Conservation (phyloP, 2,888 invertebrate species). For the Phortica magna region DNA sequence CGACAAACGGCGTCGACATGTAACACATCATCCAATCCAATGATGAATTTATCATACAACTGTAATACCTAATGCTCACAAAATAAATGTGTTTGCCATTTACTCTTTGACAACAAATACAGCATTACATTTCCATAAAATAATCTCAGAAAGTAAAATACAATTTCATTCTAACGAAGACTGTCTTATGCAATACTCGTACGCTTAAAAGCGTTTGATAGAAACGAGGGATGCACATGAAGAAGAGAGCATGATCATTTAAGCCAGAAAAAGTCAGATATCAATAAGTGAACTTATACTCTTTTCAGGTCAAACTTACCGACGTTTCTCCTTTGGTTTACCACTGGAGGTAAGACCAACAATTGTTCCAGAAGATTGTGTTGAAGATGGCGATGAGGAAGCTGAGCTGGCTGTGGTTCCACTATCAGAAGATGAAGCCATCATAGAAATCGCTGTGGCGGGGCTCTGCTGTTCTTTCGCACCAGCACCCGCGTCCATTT, state of each 20-base stretch:
- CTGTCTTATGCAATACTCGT: too few species aligned
- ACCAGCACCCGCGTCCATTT: conserved; percentile 65
- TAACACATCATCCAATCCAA: too few species aligned
- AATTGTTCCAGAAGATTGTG: conserved; percentile 40
- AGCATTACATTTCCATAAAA: too few species aligned
- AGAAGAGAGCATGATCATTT: conserved; percentile 57
- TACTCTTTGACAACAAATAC: too few species aligned
- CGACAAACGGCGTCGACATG: too few species aligned
- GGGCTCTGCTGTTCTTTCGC: conserved; percentile 57
- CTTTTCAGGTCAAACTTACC: conserved; percentile 78
- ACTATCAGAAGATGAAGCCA: neutral
- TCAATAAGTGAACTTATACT: neutral
- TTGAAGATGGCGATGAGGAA: conserved; percentile 46
- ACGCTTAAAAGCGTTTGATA: too few species aligned
- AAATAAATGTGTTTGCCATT: too few species aligned
- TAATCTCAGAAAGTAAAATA: too few species aligned
- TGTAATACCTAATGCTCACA: too few species aligned
- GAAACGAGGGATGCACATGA: neutral
- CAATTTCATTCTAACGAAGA: too few species aligned
- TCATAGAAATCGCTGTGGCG: conserved; percentile 28
- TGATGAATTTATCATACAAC: too few species aligned
- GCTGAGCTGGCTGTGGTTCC: conserved; percentile 41
- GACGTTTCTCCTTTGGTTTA: conserved; percentile 84
- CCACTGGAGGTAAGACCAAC: conserved; percentile 67
- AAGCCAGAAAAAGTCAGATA: conserved; percentile 35